These are phyloP conservation scores for Macrophya annulata DNA, from an alignment of 2,888 invertebrate species.

Conservation along the genomic window DNA sequence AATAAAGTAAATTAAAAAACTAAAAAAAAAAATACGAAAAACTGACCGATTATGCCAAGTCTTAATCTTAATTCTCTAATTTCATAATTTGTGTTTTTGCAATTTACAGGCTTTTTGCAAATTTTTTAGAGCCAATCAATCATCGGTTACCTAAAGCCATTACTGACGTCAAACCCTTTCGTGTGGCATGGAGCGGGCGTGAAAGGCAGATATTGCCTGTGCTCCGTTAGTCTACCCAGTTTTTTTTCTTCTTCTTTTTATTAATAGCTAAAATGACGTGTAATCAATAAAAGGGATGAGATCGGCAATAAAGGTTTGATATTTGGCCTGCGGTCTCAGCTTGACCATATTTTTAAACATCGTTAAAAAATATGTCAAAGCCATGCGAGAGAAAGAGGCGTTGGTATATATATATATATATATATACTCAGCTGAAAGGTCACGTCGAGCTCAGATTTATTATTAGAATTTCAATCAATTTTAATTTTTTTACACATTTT, in stretches of 20 bases:
- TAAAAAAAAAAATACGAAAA: neutral
- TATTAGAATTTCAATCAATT: neutral
- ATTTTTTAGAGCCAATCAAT: neutral
- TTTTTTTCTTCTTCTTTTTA: neutral
- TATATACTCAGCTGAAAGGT: neutral
- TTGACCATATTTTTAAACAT: neutral
- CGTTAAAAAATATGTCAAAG: slow-evolving; percentile 23
- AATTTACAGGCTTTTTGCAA: neutral
- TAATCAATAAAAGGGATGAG: slow-evolving; percentile 36
- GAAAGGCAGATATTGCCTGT: slow-evolving; percentile 13
- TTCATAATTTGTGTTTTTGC: neutral
- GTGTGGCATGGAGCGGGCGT: neutral
- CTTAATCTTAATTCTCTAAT: too few species aligned
- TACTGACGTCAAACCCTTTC: neutral
- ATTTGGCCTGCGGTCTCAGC: neutral
- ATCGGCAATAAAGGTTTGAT: slow-evolving; percentile 16
- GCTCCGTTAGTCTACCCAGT: neutral
- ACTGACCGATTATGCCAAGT: neutral
- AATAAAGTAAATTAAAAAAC: too few species aligned
- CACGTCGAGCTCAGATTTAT: slow-evolving; percentile 15
- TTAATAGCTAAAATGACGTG: slow-evolving; percentile 28
- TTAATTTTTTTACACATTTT: neutral
- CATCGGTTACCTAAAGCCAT: slow-evolving; percentile 16
- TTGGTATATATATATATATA: neutral
- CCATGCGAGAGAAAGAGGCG: neutral